phyloP scores from a whole-genome alignment of 1,140 invertebrate genomes.

The Drosophila punjabiensis region DNA sequence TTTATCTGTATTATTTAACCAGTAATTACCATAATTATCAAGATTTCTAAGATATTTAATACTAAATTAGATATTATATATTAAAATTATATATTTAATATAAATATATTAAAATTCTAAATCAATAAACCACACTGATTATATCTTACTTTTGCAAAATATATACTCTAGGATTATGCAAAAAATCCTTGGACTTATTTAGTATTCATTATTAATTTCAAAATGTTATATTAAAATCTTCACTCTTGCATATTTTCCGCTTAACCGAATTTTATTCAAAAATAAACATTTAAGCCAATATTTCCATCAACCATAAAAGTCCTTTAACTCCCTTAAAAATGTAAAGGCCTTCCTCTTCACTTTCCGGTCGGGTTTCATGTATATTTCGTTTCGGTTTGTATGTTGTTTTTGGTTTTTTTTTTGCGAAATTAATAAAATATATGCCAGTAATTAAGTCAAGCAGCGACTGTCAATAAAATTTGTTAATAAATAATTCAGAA shows the following conservation, averaged over 20 bases:
- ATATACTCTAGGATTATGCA: no score
- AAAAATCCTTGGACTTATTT: no score
- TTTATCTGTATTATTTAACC: no score
- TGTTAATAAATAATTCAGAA: slow-evolving; percentile 84
- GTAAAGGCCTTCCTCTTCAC: slow-evolving; percentile 1
- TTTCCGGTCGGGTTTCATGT: slow-evolving; percentile 9
- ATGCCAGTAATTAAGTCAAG: slow-evolving; percentile 84
- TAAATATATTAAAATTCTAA: neutral
- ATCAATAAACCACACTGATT: no score
- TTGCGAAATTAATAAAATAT: slow-evolving; percentile 84
- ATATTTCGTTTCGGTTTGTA: neutral
- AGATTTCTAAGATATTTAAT: neutral
- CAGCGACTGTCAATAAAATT: slow-evolving; percentile 84
- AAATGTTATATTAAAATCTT: no score
- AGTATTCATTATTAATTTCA: neutral
- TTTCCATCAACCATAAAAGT: slow-evolving; percentile 3
- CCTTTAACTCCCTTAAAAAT: slow-evolving; percentile 3
- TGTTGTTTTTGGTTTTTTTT: slow-evolving; percentile 30
- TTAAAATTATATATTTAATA: neutral
- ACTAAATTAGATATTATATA: no score
- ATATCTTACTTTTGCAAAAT: neutral
- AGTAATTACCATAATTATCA: no score
- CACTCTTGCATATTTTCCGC: neutral
- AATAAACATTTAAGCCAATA: slow-evolving; percentile 5
- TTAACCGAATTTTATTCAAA: neutral